phyloP scores from a whole-genome alignment of 2,797 vertebrate genomes.

The Danio aesculapii region DNA sequence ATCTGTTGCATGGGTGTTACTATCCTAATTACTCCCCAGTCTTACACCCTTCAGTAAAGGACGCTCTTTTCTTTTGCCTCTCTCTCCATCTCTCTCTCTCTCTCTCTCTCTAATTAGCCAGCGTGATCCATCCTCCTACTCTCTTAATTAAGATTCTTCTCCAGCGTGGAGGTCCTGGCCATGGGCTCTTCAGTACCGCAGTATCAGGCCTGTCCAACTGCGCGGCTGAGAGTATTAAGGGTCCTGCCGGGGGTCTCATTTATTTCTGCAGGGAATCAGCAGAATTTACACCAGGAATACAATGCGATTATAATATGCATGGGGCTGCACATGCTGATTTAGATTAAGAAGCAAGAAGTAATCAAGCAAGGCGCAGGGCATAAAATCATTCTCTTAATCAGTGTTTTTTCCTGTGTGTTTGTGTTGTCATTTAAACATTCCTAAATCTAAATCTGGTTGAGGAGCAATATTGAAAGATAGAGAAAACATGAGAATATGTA shows the following conservation, averaged over 20 bases:
- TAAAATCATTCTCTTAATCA: not conserved
- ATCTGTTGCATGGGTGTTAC: slow-evolving; percentile 57
- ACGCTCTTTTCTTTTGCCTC: slow-evolving; percentile 46
- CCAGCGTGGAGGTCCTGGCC: slow-evolving; percentile 49
- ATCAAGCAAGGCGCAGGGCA: slow-evolving; percentile 16
- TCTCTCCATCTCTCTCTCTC: slow-evolving; percentile 46
- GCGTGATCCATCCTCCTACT: slow-evolving; percentile 54
- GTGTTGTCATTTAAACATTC: no score
- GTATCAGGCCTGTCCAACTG: slow-evolving; percentile 56
- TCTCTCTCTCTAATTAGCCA: slow-evolving; percentile 61
- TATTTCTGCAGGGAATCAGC: slow-evolving; percentile 41
- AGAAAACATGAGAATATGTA: no score
- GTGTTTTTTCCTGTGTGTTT: not conserved
- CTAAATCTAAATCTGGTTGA: no score
- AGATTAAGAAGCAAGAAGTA: slow-evolving; percentile 35
- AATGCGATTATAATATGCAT: slow-evolving; percentile 39
- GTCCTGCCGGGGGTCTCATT: slow-evolving; percentile 16
- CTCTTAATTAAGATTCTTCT: slow-evolving; percentile 65
- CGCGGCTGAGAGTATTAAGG: slow-evolving; percentile 38
- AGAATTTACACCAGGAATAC: slow-evolving; percentile 44
- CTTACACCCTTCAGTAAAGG: slow-evolving; percentile 60
- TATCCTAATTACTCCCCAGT: slow-evolving; percentile 58
- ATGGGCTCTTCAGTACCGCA: slow-evolving; percentile 45
- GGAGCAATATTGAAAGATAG: no score
- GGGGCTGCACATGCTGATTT: slow-evolving; percentile 18